These are phyloP conservation scores for Phenganax marumi DNA, from an alignment of 92 coral and sea anemone genomes.

Conservation along the genomic window DNA sequence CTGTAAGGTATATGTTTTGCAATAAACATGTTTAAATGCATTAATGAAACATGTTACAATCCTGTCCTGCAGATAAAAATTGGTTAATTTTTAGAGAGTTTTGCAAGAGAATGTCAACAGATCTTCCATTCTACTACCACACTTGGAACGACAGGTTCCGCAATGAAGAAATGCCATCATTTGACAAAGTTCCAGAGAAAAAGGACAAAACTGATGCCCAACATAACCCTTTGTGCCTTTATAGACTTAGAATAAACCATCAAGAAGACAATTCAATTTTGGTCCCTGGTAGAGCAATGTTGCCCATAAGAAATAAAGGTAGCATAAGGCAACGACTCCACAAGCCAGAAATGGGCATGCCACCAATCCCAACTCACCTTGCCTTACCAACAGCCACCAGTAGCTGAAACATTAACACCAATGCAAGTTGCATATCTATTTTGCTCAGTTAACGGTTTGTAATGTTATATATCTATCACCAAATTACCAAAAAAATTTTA, in stretches of 20 bases:
- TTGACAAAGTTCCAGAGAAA: conserved; percentile 1
- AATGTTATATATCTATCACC: no score
- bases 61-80: neutral
- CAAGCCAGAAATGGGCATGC: conserved; percentile 47
- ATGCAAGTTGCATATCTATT: no score
- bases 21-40: neutral
- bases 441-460: neutral
- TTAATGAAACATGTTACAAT: neutral
- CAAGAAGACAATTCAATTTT: conserved; percentile 59
- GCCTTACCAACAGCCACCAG: neutral
- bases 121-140: conserved; percentile 59
- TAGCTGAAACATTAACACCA: no score
- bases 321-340: conserved; percentile 51
- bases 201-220: no score
- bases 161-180: no score
- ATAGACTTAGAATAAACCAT: conserved; percentile 52
- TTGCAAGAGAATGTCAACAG: conserved; percentile 52
- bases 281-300: conserved; percentile 58
- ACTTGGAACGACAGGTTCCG: conserved; percentile 56
- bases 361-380: conserved; percentile 50
- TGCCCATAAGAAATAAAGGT: conserved; percentile 48
- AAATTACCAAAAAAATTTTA: neutral
- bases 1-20: conserved; percentile 6
- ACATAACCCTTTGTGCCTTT: conserved; percentile 51
- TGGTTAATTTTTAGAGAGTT: conserved; percentile 46